Percentiles rank a stretch among this genome's conserved stretches.
These are phyloP conservation scores for Drosophila oshimai DNA, from an alignment of 1,140 invertebrate species.

Conservation along the genomic window DNA sequence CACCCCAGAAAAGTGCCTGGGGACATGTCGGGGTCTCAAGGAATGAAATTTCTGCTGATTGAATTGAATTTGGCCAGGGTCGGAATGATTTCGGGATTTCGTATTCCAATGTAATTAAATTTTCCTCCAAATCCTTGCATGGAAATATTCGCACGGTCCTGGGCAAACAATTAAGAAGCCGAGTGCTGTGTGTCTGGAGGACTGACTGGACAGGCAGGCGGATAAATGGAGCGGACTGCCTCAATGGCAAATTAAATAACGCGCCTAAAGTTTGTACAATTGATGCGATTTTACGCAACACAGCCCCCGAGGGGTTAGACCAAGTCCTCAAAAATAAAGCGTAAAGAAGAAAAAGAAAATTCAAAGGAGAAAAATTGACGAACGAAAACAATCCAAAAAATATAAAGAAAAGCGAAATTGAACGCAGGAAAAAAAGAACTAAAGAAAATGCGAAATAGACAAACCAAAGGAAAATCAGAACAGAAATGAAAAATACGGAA, in stretches of 20 bases:
- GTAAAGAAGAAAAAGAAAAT: slow-evolving; percentile 27
- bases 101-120: slow-evolving; percentile 55
- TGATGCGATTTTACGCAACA: slow-evolving; percentile 77
- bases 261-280: slow-evolving; percentile 79
- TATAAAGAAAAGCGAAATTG: slow-evolving; percentile 46
- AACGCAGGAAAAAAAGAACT: slow-evolving; percentile 25
- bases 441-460: slow-evolving; percentile 15
- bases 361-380: slow-evolving; percentile 8
- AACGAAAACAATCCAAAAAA: slow-evolving; percentile 30
- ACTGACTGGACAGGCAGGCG: slow-evolving; percentile 21
- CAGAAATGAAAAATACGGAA: slow-evolving; percentile 2
- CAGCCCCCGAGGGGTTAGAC: slow-evolving; percentile 49
- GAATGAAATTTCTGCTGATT: slow-evolving; percentile 56
- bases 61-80: slow-evolving; percentile 70
- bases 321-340: slow-evolving; percentile 16
- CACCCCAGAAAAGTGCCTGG: slow-evolving; percentile 25
- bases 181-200: not conserved
- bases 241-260: slow-evolving; percentile 81
- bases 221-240: slow-evolving; percentile 75
- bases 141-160: slow-evolving; percentile 14
- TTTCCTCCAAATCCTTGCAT: slow-evolving; percentile 41
- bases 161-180: slow-evolving; percentile 36
- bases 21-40: slow-evolving; percentile 14
- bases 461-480: slow-evolving; percentile 3
- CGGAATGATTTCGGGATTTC: slow-evolving; percentile 58